Conservation (phyloP, 2,113 vertebrate genomes). For the Heliornis fulica region DNA sequence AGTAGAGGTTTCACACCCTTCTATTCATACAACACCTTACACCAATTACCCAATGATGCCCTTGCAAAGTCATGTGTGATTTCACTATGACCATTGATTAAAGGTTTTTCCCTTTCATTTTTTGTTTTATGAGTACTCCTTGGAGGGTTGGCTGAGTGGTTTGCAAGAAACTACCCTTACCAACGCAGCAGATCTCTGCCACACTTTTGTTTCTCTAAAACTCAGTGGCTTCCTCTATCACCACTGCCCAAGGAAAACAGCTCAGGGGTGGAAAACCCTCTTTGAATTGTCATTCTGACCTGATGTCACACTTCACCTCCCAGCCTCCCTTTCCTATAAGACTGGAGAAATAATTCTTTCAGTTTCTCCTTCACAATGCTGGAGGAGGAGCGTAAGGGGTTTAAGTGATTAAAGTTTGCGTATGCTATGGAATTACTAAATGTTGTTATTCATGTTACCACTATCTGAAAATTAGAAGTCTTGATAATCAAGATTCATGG, state of each 20-base stretch:
- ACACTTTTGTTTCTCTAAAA: conserved; percentile 7
- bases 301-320: not conserved
- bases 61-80: conserved; percentile 51
- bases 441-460: not conserved
- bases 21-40: conserved; percentile 24
- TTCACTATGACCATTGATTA: conserved; percentile 26
- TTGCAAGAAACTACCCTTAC: not conserved
- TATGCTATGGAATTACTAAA: not conserved
- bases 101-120: conserved; percentile 66
- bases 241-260: not conserved
- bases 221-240: not conserved
- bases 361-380: not conserved
- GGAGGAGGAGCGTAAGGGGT: not conserved
- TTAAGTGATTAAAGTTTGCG: not conserved
- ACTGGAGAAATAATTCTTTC: not conserved
- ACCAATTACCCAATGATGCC: not conserved
- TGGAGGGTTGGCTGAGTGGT: not conserved
- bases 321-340: not conserved
- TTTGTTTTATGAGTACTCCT: conserved; percentile 54
- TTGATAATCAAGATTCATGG: not conserved
- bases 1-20: conserved; percentile 75
- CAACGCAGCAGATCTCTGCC: not conserved
- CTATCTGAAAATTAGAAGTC: not conserved
- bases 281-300: not conserved
- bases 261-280: not conserved